A percentile compares a stretch with the other conserved stretches of the same genome.
Conservation (phyloP, 2,797 vertebrate species). For the Leptatherina wallacei region DNA sequence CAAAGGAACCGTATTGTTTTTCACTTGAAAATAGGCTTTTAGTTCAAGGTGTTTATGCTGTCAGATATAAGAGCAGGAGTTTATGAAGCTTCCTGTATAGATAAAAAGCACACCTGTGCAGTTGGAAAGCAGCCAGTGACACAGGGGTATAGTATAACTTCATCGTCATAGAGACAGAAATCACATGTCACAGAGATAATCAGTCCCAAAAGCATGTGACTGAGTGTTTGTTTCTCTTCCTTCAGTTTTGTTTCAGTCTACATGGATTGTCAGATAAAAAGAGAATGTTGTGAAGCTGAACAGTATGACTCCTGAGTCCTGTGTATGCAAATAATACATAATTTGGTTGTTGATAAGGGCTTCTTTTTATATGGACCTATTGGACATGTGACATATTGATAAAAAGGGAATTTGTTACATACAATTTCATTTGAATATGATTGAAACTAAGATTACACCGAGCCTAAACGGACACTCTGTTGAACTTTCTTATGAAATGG, state of each 20-base stretch:
- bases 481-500: background rate
- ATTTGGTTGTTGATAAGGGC: background rate
- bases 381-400: background rate
- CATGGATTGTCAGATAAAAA: background rate
- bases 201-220: slow-evolving; percentile 61
- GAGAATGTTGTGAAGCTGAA: background rate
- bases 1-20: background rate
- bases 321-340: background rate
- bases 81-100: background rate
- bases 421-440: background rate
- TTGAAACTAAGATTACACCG: background rate
- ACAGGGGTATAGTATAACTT: slow-evolving; percentile 15
- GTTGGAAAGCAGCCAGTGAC: slow-evolving; percentile 15
- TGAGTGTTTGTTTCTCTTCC: slow-evolving; percentile 10
- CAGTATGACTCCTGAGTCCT: background rate
- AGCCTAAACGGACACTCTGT: background rate
- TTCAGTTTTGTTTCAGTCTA: background rate
- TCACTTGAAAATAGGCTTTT: background rate
- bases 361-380: slow-evolving; percentile 10
- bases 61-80: background rate
- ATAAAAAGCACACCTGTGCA: slow-evolving; percentile 21
- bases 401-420: background rate
- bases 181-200: slow-evolving; percentile 53
- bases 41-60: background rate
- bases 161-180: slow-evolving; percentile 61